Base-by-base conservation (phyloP, 23 tunicate genomes). In the Styela clava region DNA sequence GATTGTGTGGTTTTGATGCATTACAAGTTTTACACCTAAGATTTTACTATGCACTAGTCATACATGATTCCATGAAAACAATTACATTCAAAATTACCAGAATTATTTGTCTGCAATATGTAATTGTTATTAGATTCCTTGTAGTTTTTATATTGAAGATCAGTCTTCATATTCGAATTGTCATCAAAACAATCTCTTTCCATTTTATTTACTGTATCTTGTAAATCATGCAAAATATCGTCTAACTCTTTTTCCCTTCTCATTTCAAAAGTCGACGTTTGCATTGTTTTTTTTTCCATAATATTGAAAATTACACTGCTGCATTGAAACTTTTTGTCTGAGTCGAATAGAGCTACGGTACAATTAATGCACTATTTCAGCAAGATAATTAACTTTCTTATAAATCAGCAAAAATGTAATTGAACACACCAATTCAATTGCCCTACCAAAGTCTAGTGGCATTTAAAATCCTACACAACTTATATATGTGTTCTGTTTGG, bases 191-290 rank as follows among this genome's bases (percentile, higher is more conserved):
- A 83, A 61, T 83, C 86, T 27, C 74, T 81, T 61, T 83, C 86
- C 86, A 83, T 83, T 31, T 63, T 83, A 20, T 76, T 62, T n/a
- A 83, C 86, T 24, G 86, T 83, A 1, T 81, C 1, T 24, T 83
- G 79, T 62, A 83, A 31, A 22, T 30, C 69, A 73, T 74, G 56
- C 81, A 83, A 33, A 2, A 83, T 36, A 21, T 56, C 2, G 62
- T 83, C 86, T 24, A 83, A 37, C 52, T 83, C 86, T 33, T 74
- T 76, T 62, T 83, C 86, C n/a, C 86, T 68, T 16, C 86, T 81
- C 61, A 73, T 79, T 27, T 74, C 81, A 34, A 83, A 83, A 1
- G 86, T 83, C 7, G 64, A 21, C 7, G 22, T 52, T 67, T 67
- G n/a, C n/a, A n/a, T n/a, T n/a, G n/a, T n/a, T 16, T 68, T 68